These are phyloP conservation scores for Diorhabda carinulata DNA, from an alignment of 1,140 invertebrate genomes.

Conservation along the genomic window DNA sequence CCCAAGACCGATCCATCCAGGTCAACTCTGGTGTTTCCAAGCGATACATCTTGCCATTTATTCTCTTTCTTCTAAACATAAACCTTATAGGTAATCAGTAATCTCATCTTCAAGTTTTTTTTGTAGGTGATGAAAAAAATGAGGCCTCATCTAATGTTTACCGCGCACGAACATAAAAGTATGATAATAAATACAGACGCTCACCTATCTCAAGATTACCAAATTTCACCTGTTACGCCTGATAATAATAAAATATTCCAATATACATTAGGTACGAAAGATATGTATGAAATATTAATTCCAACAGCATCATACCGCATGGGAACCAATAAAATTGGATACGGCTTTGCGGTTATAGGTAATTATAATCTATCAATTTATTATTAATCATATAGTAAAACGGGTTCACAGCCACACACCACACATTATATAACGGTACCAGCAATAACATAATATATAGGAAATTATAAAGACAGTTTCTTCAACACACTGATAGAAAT, in stretches of 20 bases:
- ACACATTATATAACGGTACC: too few species aligned
- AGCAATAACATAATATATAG: too few species aligned
- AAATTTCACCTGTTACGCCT: constrained; percentile 48
- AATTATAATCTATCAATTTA: constrained; percentile 39
- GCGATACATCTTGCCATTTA: too few species aligned
- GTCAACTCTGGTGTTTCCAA: too few species aligned
- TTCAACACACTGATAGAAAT: background rate
- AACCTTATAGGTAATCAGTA: too few species aligned
- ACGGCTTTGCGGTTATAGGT: constrained; percentile 79
- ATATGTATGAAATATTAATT: constrained; percentile 78
- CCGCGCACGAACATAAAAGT: constrained; percentile 77
- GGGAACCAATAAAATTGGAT: constrained; percentile 80
- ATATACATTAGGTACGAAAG: constrained; percentile 49
- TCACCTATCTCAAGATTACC: constrained; percentile 49
- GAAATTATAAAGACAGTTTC: background rate
- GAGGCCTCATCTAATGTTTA: constrained; percentile 75
- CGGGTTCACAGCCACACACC: background rate
- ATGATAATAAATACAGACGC: constrained; percentile 54
- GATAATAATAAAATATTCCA: constrained; percentile 51
- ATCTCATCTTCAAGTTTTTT: background rate
- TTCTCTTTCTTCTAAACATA: too few species aligned
- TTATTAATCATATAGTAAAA: background rate
- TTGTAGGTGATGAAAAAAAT: constrained; percentile 62
- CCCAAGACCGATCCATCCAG: too few species aligned
- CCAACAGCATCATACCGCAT: constrained; percentile 94